phyloP scores from a whole-genome alignment of 64 coral and sea anemone genomes.

The Pocillopora damicornis region DNA sequence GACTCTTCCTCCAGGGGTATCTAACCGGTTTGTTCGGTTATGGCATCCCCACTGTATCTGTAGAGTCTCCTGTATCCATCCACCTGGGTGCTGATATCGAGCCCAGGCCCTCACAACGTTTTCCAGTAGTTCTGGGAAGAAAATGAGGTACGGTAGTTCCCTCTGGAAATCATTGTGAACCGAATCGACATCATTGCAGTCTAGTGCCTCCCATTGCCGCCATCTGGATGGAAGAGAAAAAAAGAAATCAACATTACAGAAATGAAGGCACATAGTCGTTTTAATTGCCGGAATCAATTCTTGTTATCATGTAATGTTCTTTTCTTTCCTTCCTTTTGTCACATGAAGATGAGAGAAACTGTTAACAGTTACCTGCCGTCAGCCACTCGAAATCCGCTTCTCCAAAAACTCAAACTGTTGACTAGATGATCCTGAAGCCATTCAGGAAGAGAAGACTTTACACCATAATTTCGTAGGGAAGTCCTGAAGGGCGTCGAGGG shows the following conservation, averaged over 20 bases:
- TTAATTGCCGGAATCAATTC: too few relatives aligned
- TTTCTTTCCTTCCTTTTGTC: background rate
- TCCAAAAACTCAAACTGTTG: slow-evolving; percentile 90
- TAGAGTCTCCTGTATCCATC: slow-evolving; percentile 59
- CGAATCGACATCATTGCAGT: slow-evolving; percentile 93
- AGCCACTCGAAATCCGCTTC: slow-evolving; percentile 88
- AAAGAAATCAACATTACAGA: background rate
- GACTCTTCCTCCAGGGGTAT: slow-evolving; percentile 57
- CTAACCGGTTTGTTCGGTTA: slow-evolving; percentile 41
- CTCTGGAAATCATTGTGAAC: slow-evolving; percentile 95
- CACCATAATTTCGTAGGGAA: background rate
- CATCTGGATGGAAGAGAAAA: slow-evolving; percentile 22
- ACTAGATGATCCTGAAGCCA: slow-evolving; percentile 89
- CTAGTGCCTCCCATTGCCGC: slow-evolving; percentile 91
- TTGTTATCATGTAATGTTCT: background rate
- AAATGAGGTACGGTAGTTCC: slow-evolving; percentile 77
- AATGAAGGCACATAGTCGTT: too few relatives aligned
- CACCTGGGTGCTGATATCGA: slow-evolving; percentile 41
- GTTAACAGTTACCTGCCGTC: slow-evolving; percentile 46
- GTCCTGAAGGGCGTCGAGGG: slow-evolving; percentile 8
- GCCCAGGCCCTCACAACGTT: slow-evolving; percentile 87
- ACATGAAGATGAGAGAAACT: too few relatives aligned
- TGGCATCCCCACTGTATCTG: slow-evolving; percentile 57
- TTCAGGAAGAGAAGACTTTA: slow-evolving; percentile 40
- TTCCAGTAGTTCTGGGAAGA: slow-evolving; percentile 79